Evolutionary conservation across 2,113 vertebrate species (phyloP), one percentile per base, ranked within the genome.

Genomic region (Indri indri): DNA sequence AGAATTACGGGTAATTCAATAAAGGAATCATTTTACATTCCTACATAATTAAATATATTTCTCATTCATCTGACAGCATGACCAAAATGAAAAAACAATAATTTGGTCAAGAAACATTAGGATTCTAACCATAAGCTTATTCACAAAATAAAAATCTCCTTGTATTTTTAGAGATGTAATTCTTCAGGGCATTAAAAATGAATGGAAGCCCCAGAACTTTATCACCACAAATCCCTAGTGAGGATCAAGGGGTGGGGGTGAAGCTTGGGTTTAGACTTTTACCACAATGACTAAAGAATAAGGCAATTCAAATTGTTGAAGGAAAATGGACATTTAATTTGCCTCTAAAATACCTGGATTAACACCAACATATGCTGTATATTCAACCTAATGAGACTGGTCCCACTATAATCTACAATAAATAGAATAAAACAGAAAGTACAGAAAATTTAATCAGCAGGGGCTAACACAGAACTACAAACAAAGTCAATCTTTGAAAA

Each of bases 401-500:
- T 92, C 85, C 95, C 90, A 65, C 87, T 96, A 86, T 17, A 91
- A 94, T 71, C 73, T 94, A n/a, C 13, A 91, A 88, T 77, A 92
- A 68, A 96, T 34, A 86, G 70, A 94, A 95, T 45, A 96, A 98
- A 93, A 93, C 79, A 92, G 37, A 94, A 95, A 95, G 68, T 42
- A 95, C 13, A 34, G 25, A 92, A 96, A 88, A 97, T 85, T 93
- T 79, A 95, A 82, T 96, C 88, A 79, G 42, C 34, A 92, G 50
- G 27, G 3, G 7, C 90, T 68, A 82, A 95, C 1, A 20, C n/a
- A 94, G 16, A 91, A 73, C 37, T 70, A 27, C 52, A 89, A 85
- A 94, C 54, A 61, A 93, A 70, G 23, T 82, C 47, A 88, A 23
- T 63, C 42, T 93, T 65, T 93, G 47, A 96, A 93, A 98, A 87